Percentiles rank a stretch among this genome's conserved stretches.
Evolutionary conservation across 37 sponge, comb jelly and placozoan genomes (phyloP).

Genomic region (Eunapius fragilis): DNA sequence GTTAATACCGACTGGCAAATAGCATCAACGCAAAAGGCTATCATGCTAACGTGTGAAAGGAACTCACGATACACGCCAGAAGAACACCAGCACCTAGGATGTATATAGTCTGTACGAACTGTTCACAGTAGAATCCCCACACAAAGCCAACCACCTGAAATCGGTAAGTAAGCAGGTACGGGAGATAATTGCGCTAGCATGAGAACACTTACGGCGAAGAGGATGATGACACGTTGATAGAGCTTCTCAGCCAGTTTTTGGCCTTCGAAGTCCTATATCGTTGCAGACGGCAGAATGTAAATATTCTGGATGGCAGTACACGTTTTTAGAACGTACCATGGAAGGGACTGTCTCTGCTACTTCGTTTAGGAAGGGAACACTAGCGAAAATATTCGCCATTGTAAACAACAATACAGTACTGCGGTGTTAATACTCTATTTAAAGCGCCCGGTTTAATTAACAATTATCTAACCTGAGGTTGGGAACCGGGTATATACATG

Average conservation of each 20-base stretch:
- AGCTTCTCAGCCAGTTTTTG: conserved; percentile 91
- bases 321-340: conserved; percentile 40
- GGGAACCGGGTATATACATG: neutral
- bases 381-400: conserved; percentile 32
- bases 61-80: conserved; percentile 81
- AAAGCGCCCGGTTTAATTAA: neutral
- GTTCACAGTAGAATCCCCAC: conserved; percentile 95
- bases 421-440: conserved; percentile 7
- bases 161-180: neutral
- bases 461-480: neutral
- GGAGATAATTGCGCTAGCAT: neutral
- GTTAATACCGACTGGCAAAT: no score
- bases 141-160: conserved; percentile 92
- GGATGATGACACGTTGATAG: conserved; percentile 75
- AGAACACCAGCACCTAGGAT: conserved; percentile 85
- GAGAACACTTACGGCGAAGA: conserved; percentile 80
- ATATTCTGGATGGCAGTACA: neutral
- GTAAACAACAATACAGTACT: neutral
- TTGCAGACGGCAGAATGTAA: neutral
- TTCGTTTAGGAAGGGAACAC: conserved; percentile 21
- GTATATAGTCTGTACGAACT: conserved; percentile 88
- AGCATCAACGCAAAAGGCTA: no score
- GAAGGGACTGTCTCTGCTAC: conserved; percentile 54
- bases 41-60: no score
- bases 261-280: conserved; percentile 93